phyloP scores from a whole-genome alignment of 2,888 invertebrate genomes.

The Ochropleura plecta region DNA sequence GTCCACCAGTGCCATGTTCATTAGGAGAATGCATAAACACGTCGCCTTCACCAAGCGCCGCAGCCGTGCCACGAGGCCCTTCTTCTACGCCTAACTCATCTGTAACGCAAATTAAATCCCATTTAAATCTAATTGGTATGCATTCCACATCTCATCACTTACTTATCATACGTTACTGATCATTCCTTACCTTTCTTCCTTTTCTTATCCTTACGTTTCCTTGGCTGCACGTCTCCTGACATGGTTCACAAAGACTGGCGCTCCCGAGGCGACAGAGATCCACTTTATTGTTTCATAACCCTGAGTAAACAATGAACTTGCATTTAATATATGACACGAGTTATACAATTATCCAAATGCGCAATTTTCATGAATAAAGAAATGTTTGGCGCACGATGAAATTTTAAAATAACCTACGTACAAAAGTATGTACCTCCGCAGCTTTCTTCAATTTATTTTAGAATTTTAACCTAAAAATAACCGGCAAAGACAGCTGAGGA shows the following conservation, averaged over 20 bases:
- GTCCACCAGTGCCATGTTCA: constrained; percentile 94
- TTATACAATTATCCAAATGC: constrained; percentile 82
- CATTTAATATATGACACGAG: constrained; percentile 70
- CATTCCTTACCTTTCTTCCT: constrained; percentile 93
- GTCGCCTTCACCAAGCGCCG: constrained; percentile 91
- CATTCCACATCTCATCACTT: constrained; percentile 37
- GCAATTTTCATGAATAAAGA: constrained; percentile 84
- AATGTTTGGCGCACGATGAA: constrained; percentile 82
- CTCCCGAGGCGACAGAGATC: constrained; percentile 83
- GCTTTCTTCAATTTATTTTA: constrained; percentile 89
- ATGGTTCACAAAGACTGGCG: constrained; percentile 90
- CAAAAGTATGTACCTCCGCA: constrained; percentile 79
- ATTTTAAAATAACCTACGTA: constrained; percentile 89
- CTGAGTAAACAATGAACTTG: constrained; percentile 85
- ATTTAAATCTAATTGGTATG: constrained; percentile 41
- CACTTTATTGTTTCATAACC: constrained; percentile 89
- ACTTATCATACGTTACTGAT: not conserved
- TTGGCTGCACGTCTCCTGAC: constrained; percentile 97
- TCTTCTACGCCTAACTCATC: constrained; percentile 86
- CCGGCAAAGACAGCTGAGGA: constrained; percentile 88
- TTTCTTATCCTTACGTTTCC: constrained; percentile 96
- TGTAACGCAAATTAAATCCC: constrained; percentile 68
- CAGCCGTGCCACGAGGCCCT: constrained; percentile 87
- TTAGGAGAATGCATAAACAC: constrained; percentile 94
- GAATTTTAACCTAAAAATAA: constrained; percentile 90